phyloP scores from a whole-genome alignment of 2,113 vertebrate genomes.

The Eudorcas thomsonii region DNA sequence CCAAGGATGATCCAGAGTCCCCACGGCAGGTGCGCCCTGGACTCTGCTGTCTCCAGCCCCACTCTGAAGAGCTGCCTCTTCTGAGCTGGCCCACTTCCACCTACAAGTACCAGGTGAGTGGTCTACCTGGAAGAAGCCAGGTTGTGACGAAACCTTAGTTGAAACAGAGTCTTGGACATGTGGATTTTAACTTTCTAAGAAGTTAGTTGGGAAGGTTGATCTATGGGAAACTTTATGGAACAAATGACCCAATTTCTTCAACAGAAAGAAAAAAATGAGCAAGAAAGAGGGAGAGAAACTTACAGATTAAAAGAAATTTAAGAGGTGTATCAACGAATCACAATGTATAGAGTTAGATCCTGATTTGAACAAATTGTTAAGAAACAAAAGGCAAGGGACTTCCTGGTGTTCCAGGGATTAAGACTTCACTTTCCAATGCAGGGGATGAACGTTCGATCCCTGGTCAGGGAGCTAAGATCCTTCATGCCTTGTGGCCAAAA shows the following conservation, averaged over 20 bases:
- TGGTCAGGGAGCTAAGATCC: neutral
- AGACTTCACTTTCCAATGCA: neutral
- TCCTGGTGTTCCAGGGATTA: neutral
- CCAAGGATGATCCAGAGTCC: neutral
- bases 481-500: neutral
- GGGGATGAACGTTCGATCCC: neutral
- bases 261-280: neutral
- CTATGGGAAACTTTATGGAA: neutral
- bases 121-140: neutral
- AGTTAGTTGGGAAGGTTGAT: neutral
- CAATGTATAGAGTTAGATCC: neutral
- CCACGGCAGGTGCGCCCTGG: rapidly evolving
- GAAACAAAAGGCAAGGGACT: neutral
- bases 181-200: neutral
- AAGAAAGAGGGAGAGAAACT: neutral
- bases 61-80: neutral
- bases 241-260: neutral
- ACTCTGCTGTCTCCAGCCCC: neutral
- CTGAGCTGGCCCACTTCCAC: neutral
- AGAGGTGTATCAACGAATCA: neutral
- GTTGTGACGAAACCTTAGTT: neutral
- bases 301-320: neutral
- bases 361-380: neutral
- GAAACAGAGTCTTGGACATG: neutral
- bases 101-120: neutral